Percentiles rank a stretch among this genome's conserved stretches.
phyloP scores from a whole-genome alignment of 2,888 invertebrate genomes.

The Adela reaumurella region DNA sequence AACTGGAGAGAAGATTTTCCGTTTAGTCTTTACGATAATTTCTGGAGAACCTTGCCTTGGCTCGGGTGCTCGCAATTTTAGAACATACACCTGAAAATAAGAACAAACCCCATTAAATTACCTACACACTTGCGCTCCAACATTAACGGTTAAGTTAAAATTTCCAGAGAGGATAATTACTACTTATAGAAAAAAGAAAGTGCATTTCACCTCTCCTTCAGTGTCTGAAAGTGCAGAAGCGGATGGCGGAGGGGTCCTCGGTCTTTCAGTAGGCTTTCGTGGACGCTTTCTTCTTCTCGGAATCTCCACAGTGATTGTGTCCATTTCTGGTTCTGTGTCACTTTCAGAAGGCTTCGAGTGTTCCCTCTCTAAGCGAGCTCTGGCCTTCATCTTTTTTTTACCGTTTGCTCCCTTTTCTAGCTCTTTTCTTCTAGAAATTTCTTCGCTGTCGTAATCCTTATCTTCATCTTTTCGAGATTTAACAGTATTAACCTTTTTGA shows the following conservation, averaged over 20 bases:
- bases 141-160: no score
- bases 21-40: constrained; percentile 75
- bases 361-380: constrained; percentile 45
- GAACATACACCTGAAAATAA: constrained; percentile 32
- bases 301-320: constrained; percentile 50
- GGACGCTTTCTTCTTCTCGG: constrained; percentile 44
- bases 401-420: constrained; percentile 31
- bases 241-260: constrained; percentile 40
- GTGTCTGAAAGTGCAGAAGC: constrained; percentile 35
- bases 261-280: constrained; percentile 39
- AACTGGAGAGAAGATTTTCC: constrained; percentile 75
- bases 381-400: constrained; percentile 44
- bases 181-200: no score
- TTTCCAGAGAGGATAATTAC: no score
- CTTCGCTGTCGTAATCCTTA: constrained; percentile 10
- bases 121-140: no score
- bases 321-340: constrained; percentile 44
- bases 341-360: constrained; percentile 50
- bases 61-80: constrained; percentile 42
- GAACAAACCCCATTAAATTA: no score
- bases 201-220: constrained; percentile 47
- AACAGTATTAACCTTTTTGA: constrained; percentile 18
- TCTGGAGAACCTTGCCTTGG: constrained; percentile 49
- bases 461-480: constrained; percentile 19
- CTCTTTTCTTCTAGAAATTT: constrained; percentile 35